Evolutionary conservation across 2,797 vertebrate species (phyloP).

Genomic region (Acropternis orthonyx): DNA sequence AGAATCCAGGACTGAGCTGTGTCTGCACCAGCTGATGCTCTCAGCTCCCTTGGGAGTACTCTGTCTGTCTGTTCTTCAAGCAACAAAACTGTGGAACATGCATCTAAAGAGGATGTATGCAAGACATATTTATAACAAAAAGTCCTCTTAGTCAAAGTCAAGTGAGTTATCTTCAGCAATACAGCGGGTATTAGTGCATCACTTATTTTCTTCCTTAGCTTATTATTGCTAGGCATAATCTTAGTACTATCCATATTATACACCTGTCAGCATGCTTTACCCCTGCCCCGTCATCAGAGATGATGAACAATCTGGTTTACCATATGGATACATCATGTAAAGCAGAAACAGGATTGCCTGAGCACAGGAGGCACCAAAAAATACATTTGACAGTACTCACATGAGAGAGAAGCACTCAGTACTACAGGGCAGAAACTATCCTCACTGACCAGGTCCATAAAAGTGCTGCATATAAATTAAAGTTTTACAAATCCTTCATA

Average conservation of each 20-base stretch:
- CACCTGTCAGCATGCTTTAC: not conserved
- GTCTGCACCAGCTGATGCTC: not conserved
- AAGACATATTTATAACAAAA: not conserved
- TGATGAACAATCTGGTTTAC: not conserved
- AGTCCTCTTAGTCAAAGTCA: not conserved
- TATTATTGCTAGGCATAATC: not conserved
- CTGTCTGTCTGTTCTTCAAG: not conserved
- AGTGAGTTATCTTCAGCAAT: not conserved
- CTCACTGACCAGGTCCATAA: not conserved
- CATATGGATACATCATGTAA: not conserved
- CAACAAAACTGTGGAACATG: not conserved
- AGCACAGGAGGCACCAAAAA: not conserved
- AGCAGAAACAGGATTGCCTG: not conserved
- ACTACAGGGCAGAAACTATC: not conserved
- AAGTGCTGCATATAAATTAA: not conserved
- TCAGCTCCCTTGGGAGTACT: not conserved
- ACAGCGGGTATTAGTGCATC: not conserved
- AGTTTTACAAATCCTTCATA: not conserved
- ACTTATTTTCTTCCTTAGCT: not conserved
- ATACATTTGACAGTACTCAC: not conserved
- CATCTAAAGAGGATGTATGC: not conserved
- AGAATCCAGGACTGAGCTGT: not conserved
- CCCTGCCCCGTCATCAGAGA: not conserved
- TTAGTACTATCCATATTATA: not conserved
- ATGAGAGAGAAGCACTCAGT: not conserved